Conservation (phyloP, 2,888 invertebrate genomes). For the Hybos culiciformis region DNA sequence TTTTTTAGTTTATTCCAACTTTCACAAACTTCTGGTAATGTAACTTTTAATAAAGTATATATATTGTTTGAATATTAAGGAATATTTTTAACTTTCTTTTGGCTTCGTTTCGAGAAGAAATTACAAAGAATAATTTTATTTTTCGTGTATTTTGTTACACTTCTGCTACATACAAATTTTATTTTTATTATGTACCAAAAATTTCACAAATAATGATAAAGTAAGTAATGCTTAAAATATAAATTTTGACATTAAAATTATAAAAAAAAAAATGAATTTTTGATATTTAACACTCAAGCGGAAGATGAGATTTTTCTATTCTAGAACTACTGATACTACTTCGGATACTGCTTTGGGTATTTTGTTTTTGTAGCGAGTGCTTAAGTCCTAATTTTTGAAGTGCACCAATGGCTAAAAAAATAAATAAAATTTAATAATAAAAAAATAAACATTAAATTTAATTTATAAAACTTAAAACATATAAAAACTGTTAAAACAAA, state of each 20-base stretch:
- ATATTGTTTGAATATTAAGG: no score
- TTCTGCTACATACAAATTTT: no score
- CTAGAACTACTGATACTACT: constrained; percentile 2
- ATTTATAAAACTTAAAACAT: constrained; percentile 18
- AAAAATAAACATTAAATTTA: constrained; percentile 20
- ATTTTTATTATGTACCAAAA: no score
- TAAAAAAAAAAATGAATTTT: background rate
- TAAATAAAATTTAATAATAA: constrained; percentile 29
- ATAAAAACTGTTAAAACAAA: constrained; percentile 8
- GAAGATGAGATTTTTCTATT: background rate
- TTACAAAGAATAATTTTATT: no score
- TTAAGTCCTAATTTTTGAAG: constrained; percentile 40
- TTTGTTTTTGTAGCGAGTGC: constrained; percentile 6
- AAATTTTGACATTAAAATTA: background rate
- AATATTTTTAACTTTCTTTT: no score
- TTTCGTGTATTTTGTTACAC: no score
- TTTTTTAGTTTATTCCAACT: no score
- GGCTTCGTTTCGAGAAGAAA: no score
- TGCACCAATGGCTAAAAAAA: constrained; percentile 42
- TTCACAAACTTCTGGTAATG: no score
- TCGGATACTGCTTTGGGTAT: background rate
- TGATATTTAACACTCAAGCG: background rate
- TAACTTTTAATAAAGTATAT: no score
- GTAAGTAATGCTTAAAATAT: background rate
- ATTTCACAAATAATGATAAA: no score